Base-by-base conservation (phyloP, 2,113 vertebrate species). In the Spea bombifrons region DNA sequence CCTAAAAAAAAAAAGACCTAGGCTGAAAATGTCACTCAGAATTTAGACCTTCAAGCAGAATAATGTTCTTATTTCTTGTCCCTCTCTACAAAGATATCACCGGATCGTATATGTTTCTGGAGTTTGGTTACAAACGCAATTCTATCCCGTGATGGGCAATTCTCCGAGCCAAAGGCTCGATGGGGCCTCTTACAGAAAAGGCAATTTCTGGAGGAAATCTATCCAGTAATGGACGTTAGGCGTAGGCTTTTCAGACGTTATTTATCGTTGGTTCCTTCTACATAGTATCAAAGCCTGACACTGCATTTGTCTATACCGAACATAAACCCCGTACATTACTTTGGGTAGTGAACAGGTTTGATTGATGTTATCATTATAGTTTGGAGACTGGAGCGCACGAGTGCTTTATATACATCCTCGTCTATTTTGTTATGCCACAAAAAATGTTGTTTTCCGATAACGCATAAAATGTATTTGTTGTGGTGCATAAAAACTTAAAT, bases 301-400 rank as follows among this genome's bases (percentile, higher is more conserved):
- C 15, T 47, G 15, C 44, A 50, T 67, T 49, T 46, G 49, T 53
- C 47, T 75, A 53, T 53, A 45, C 48, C 53, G 30, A 75, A 43
- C 64, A 67, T 49, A 45, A 44, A 30, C 30, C 2, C 72, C 48
- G 45, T 64, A 46, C 67, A 15, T 55, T 55, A 66, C 44, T n/a
- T 66, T 45, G 49, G 53, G 67, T 59, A 52, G 44, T 55, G 63
- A 67, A 75, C 53, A 50, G n/a, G 48, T 66, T 16, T 67, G 64
- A 75, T 75, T 61, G 73, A 75, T 75, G 61, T 50, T 59, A 16
- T 68, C 43, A 69, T 59, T 77, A 76, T 47, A 45, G 45, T 76
- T 43, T 69, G 10, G 49, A 67, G 65, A 69, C 75, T 30, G 75
- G 48, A 55, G 53, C 16, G 16, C 5, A 43, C 6, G 53, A 15